Evolutionary conservation across 2,888 invertebrate species (phyloP).

Genomic region (Lycocerus yunnanus): DNA sequence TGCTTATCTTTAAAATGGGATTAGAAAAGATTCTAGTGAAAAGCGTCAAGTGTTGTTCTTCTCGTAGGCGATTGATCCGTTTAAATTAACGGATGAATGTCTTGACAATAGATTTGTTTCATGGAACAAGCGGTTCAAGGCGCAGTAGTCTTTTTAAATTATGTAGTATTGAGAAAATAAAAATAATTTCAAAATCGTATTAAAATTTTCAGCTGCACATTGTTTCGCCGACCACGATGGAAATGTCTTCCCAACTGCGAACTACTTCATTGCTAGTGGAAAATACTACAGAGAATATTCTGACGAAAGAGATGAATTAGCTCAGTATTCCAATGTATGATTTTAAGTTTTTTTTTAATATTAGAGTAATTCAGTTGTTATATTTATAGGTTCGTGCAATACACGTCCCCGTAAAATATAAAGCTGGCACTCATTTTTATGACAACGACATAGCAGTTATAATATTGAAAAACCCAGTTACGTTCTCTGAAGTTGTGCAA

Average conservation of each 20-base stretch:
- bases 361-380: too few species aligned
- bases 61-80: too few species aligned
- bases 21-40: too few species aligned
- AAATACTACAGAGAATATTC: conserved; percentile 44
- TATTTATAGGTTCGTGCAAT: conserved; percentile 39
- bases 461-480: conserved; percentile 41
- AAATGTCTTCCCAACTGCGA: conserved; percentile 7
- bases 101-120: too few species aligned
- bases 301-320: conserved; percentile 37
- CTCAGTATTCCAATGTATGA: conserved; percentile 11
- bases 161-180: too few species aligned
- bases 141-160: too few species aligned
- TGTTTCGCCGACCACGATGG: conserved; percentile 41
- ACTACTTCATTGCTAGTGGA: conserved; percentile 41
- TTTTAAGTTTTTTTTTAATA: too few species aligned
- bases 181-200: too few species aligned
- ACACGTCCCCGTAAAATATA: conserved; percentile 36
- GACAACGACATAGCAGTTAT: conserved; percentile 49
- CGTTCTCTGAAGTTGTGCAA: conserved; percentile 45
- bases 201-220: conserved; percentile 47
- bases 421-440: conserved; percentile 39
- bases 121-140: too few species aligned
- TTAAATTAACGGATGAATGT: too few species aligned
- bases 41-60: too few species aligned
- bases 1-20: too few species aligned